These are phyloP conservation scores for Scolanthus callimorphus DNA, from an alignment of 92 coral and sea anemone genomes.

Conservation along the genomic window DNA sequence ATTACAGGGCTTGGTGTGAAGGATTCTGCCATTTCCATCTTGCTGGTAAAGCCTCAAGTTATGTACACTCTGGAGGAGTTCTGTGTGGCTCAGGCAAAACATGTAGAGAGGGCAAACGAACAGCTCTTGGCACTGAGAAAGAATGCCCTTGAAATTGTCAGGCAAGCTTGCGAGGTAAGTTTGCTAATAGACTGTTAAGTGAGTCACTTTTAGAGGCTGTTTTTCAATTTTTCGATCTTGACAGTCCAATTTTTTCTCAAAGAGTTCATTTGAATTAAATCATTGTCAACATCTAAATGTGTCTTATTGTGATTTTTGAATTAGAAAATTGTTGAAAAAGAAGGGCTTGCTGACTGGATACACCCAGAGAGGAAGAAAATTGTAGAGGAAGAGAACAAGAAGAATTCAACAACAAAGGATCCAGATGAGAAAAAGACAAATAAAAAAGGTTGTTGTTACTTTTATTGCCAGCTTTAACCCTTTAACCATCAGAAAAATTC, in stretches of 20 bases:
- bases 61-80: conserved; percentile 73
- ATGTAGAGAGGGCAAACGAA: conserved; percentile 54
- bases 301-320: too few relatives aligned
- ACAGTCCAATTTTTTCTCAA: too few relatives aligned
- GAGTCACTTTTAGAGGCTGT: too few relatives aligned
- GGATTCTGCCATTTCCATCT: conserved; percentile 59
- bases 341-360: conserved; percentile 91
- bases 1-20: conserved; percentile 68
- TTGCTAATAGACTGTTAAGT: too few relatives aligned
- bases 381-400: conserved; percentile 9
- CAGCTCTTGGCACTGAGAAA: conserved; percentile 55
- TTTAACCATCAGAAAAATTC: too few relatives aligned
- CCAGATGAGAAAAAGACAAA: conserved; percentile 7
- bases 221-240: too few relatives aligned
- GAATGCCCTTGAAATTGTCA: conserved; percentile 62
- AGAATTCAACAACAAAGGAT: conserved; percentile 28
- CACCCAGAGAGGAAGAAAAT: conserved; percentile 56
- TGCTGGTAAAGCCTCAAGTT: conserved; percentile 30
- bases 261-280: too few relatives aligned
- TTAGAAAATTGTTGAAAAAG: conserved; percentile 69
- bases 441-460: too few relatives aligned
- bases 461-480: too few relatives aligned
- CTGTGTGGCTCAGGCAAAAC: conserved; percentile 34
- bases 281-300: too few relatives aligned
- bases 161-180: conserved; percentile 92